Base-by-base conservation (phyloP, 2,113 vertebrate species). In the Platichthys flesus region DNA sequence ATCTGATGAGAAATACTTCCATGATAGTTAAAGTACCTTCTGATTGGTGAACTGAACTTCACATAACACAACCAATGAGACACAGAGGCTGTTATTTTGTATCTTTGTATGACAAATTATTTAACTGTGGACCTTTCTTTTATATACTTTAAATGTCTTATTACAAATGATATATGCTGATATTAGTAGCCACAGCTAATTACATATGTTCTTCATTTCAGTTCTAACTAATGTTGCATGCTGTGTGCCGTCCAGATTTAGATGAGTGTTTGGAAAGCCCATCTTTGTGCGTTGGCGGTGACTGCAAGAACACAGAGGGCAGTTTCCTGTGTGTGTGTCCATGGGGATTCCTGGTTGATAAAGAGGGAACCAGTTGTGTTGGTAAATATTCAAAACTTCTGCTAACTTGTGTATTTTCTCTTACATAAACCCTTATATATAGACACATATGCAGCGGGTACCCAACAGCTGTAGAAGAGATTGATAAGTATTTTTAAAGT, bases 241-340 rank as follows among this genome's bases (percentile, higher is more conserved):
- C 54, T n/a, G 40, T 69, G 37, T 75, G 74, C 75, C 66, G 71
- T 76, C 67, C 89, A 98, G 97, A 98, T 89, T 89, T 96, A 70
- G 94, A 98, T 61, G 97, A 98, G 69, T 98, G 97, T 81, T 23
- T 74, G 64, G 91, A 95, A 68, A 88, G 24, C 61, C 93, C 90
- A 4, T 88, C 92, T 62, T 91, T 96, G 75, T 98, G 97, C 86
- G 93, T 93, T 62, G 95, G 95, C 54, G 97, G 97, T 52, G 95
- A 79, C 79, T 98, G 97, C 93, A 92, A 89, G 90, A 98, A 98
- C 93, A 97, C 95, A 0, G 93, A 96, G 66, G 97, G 97, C 64
- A 95, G 96, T 83, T 98, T 97, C 92, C 88, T 94, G 52, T 98
- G 97, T 81, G 93, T 94, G 88, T 98, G 97, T 89, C 92, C 92